Conservation (phyloP, 2,888 invertebrate genomes). For the Sinopyrophorus schimmeli region DNA sequence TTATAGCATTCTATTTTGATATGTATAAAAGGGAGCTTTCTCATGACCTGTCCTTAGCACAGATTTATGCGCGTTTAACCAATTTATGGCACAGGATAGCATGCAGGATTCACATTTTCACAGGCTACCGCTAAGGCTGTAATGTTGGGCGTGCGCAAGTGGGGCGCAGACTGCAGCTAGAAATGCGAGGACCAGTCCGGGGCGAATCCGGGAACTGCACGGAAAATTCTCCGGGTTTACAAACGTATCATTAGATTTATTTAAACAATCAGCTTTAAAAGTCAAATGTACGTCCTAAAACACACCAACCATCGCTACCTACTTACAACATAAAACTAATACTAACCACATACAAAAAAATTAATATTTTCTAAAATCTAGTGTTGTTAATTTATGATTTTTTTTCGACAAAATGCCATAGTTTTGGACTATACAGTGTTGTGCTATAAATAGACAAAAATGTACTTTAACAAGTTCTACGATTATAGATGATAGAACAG, state of each 20-base stretch:
- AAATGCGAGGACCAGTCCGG: slow-evolving; percentile 45
- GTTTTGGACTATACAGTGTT: slow-evolving; percentile 25
- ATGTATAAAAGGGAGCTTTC: slow-evolving; percentile 11
- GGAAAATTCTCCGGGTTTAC: slow-evolving; percentile 31
- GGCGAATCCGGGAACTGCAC: slow-evolving; percentile 47
- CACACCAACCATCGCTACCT: slow-evolving; percentile 14
- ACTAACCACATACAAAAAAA: slow-evolving; percentile 18
- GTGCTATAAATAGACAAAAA: slow-evolving; percentile 37
- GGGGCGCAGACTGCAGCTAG: slow-evolving; percentile 45
- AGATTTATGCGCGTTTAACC: slow-evolving; percentile 28
- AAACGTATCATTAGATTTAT: slow-evolving; percentile 12
- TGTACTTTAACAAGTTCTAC: slow-evolving; percentile 39
- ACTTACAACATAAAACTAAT: slow-evolving; percentile 2
- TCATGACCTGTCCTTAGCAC: slow-evolving; percentile 31
- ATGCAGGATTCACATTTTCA: slow-evolving; percentile 39
- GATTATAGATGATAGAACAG: slow-evolving; percentile 41
- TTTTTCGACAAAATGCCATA: slow-evolving; percentile 25
- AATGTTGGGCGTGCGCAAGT: slow-evolving; percentile 41
- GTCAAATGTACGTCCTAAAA: slow-evolving; percentile 20
- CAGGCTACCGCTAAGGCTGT: slow-evolving; percentile 24
- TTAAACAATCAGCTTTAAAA: slow-evolving; percentile 18
- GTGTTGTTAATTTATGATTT: slow-evolving; percentile 11
- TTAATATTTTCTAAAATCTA: slow-evolving; percentile 18
- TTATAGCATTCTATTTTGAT: slow-evolving; percentile 20
- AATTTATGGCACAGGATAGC: slow-evolving; percentile 33